These are phyloP conservation scores for Trichosurus vulpecula DNA, from an alignment of 2,797 vertebrate species.

Conservation along the genomic window DNA sequence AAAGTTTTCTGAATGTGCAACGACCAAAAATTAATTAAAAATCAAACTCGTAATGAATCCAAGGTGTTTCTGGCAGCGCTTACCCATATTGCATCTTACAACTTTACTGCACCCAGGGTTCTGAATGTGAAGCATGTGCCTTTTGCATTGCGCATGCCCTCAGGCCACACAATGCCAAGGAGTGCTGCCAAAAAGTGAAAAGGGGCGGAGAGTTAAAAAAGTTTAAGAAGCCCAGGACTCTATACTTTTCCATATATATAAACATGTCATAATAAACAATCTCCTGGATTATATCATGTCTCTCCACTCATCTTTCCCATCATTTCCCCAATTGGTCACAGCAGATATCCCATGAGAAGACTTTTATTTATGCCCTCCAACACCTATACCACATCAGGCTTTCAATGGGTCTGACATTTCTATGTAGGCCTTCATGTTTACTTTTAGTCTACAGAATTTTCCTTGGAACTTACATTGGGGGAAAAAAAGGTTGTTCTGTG, in stretches of 20 bases:
- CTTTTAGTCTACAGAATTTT: conserved; percentile 58
- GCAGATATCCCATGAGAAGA: background rate
- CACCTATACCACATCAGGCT: background rate
- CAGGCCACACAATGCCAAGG: too few species aligned
- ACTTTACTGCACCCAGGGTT: too few species aligned
- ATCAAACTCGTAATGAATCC: too few species aligned
- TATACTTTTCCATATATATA: background rate
- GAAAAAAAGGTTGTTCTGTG: background rate
- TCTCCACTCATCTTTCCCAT: background rate
- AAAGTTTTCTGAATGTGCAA: too few species aligned
- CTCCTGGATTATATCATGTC: background rate
- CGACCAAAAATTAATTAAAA: too few species aligned
- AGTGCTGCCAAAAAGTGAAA: too few species aligned
- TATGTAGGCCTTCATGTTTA: conserved; percentile 46
- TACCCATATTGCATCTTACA: too few species aligned
- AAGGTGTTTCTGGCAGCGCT: too few species aligned
- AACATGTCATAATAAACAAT: background rate
- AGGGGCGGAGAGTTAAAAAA: too few species aligned
- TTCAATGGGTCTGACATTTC: background rate
- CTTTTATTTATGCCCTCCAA: background rate
- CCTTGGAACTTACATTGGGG: conserved; percentile 60
- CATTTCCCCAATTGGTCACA: background rate
- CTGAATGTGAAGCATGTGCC: too few species aligned
- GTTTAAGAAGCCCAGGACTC: background rate
- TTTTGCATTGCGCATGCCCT: too few species aligned